Evolutionary conservation across 2,113 vertebrate species (phyloP).

Genomic region (Myrmecobius fasciatus): DNA sequence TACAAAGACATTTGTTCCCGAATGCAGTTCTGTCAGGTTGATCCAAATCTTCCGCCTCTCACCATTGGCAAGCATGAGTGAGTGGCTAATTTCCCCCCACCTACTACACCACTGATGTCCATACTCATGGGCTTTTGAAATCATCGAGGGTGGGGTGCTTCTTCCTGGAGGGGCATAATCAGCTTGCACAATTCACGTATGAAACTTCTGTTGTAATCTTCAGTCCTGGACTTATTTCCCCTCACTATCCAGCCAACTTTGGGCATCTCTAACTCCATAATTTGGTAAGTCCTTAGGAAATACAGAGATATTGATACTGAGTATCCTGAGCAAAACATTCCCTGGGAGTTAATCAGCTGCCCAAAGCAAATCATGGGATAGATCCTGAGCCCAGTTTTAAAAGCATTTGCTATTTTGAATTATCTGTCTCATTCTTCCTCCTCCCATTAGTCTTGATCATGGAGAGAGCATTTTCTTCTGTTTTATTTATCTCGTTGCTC

Average conservation of each 20-base stretch:
- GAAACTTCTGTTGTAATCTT: slow-evolving; percentile 5
- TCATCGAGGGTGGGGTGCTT: not conserved
- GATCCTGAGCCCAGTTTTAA: not conserved
- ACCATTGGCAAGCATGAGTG: slow-evolving; percentile 95
- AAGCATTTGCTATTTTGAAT: slow-evolving; percentile 8
- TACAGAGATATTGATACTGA: not conserved
- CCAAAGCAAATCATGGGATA: not conserved
- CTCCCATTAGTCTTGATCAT: not conserved
- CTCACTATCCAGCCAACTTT: slow-evolving; percentile 21
- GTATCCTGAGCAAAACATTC: not conserved
- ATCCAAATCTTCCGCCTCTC: slow-evolving; percentile 86
- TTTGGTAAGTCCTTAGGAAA: slow-evolving; percentile 24
- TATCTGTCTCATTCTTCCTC: not conserved
- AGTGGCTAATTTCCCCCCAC: slow-evolving; percentile 54
- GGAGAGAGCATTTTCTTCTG: not conserved
- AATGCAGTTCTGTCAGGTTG: slow-evolving; percentile 89
- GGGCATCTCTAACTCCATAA: slow-evolving; percentile 7
- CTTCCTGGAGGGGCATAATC: not conserved
- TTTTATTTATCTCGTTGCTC: not conserved
- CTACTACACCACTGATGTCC: rapidly evolving
- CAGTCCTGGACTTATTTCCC: slow-evolving; percentile 1
- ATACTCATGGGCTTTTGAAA: not conserved
- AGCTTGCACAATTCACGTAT: not conserved
- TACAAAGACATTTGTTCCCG: slow-evolving; percentile 95
- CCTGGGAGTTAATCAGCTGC: not conserved